Evolutionary conservation across 1,140 invertebrate species (phyloP), one percentile per base, ranked within the genome.

Genomic region (Drosophila guanche): DNA sequence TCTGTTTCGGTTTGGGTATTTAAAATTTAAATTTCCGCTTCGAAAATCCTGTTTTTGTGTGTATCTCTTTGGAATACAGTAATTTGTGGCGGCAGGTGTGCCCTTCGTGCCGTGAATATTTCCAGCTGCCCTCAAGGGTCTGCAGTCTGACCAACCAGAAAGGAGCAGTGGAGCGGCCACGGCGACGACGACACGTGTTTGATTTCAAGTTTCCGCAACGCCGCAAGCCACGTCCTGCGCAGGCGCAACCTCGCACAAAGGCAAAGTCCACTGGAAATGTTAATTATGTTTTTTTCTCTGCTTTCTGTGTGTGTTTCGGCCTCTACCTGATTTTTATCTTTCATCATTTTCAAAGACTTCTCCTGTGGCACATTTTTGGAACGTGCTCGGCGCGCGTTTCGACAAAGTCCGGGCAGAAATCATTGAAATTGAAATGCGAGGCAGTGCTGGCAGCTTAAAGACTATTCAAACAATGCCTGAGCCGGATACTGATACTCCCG

Each of bases 301-400:
- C 66, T 74, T 61, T 73, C 54, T 63, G 41, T 29, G 27, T 59
- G 40, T 50, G 54, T 59, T 76, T 72, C 47, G 79, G 51, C 48
- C 56, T 83, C 79, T 88, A 89, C 79, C 83, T 88, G 83, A 88
- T 88, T 88, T 88, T 83, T 89, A 79, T 89, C 83, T 86, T 45
- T 61, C 57, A 55, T 70, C 58, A 67, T 53, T 80, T 81, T 77
- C 63, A 81, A 85, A 78, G 79, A 69, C 67, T 66, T 59, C 73
- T 53, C 65, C 55, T 43, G 50, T 48, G 59, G 55, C 61, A 43
- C 66, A 68, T 86, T 88, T 86, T 70, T 88, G 84, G 83, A 83
- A 88, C 83, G 83, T 88, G 83, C 83, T 83, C 68, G 71, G 78
- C 84, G 83, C 79, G 65, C 83, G 84, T 75, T 88, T 45, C 55